phyloP scores from a whole-genome alignment of 2,113 vertebrate genomes.

The Junco hyemalis region DNA sequence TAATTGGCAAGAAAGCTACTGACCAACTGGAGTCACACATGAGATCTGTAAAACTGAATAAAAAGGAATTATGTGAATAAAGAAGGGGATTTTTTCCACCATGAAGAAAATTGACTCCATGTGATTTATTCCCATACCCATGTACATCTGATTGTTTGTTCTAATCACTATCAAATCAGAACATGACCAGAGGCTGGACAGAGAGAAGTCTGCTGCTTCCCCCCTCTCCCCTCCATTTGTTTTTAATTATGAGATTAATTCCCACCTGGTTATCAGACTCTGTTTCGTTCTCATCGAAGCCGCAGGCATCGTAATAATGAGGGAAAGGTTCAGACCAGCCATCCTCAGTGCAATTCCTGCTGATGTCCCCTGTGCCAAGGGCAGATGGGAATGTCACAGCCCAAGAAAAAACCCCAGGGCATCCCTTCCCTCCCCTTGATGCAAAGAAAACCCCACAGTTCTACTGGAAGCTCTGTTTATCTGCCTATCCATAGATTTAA shows the following conservation, averaged over 20 bases:
- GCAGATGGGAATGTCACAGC: background rate
- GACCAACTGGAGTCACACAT: background rate
- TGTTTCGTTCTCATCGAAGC: slow-evolving; percentile 82
- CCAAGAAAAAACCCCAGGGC: background rate
- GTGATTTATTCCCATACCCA: background rate
- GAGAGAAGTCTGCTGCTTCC: background rate
- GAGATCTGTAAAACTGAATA: background rate
- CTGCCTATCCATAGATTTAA: background rate
- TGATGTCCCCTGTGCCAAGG: slow-evolving; percentile 78
- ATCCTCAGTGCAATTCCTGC: slow-evolving; percentile 90
- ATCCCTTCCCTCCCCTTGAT: background rate
- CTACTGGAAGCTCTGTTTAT: accelerated
- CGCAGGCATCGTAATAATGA: slow-evolving; percentile 91
- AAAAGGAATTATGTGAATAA: background rate
- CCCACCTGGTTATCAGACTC: slow-evolving; percentile 74
- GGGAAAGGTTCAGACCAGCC: slow-evolving; percentile 96
- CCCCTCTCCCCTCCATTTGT: background rate
- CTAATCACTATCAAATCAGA: background rate
- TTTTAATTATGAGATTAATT: background rate
- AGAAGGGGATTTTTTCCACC: background rate
- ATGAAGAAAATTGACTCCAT: background rate
- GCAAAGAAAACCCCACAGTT: background rate
- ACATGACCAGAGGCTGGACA: background rate
- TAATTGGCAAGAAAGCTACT: background rate
- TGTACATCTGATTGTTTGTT: background rate